Conservation (phyloP, 2,113 vertebrate genomes). For the Panurus biarmicus region DNA sequence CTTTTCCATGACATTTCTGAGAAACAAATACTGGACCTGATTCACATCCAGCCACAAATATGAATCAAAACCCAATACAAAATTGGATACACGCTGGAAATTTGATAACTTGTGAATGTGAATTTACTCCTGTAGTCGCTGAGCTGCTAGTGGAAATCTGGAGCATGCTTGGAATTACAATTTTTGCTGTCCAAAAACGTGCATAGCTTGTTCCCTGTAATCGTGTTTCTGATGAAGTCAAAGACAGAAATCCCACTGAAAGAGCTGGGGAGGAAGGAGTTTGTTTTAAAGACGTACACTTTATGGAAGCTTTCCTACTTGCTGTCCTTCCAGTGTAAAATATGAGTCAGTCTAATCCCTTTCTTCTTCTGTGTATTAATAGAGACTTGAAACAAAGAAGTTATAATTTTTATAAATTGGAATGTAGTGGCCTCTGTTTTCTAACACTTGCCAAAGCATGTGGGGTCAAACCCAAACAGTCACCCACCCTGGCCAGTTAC, state of each 20-base stretch:
- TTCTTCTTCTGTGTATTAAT: neutral
- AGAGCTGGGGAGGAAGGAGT: neutral
- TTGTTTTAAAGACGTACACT: neutral
- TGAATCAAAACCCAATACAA: slow-evolving; percentile 50
- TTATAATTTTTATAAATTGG: slow-evolving; percentile 23
- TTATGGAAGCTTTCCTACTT: slow-evolving; percentile 31
- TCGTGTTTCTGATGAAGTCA: slow-evolving; percentile 30
- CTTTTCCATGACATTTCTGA: slow-evolving; percentile 56
- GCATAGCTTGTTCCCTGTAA: slow-evolving; percentile 35
- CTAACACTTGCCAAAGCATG: slow-evolving; percentile 14
- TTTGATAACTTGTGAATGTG: slow-evolving; percentile 48
- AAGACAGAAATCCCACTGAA: slow-evolving; percentile 38
- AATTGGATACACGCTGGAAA: slow-evolving; percentile 22
- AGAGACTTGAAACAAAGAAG: neutral
- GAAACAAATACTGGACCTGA: slow-evolving; percentile 51
- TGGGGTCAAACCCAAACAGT: neutral
- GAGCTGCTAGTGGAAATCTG: slow-evolving; percentile 51
- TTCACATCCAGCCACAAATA: slow-evolving; percentile 45
- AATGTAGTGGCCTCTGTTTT: slow-evolving; percentile 26
- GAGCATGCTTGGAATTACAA: slow-evolving; percentile 57
- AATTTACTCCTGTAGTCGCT: slow-evolving; percentile 19
- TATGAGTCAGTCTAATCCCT: slow-evolving; percentile 8
- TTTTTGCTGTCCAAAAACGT: slow-evolving; percentile 53
- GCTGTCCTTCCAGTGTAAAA: neutral
- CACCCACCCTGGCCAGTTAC: neutral